These are phyloP conservation scores for Thymelicus acteon DNA, from an alignment of 2,888 invertebrate species.

Conservation along the genomic window DNA sequence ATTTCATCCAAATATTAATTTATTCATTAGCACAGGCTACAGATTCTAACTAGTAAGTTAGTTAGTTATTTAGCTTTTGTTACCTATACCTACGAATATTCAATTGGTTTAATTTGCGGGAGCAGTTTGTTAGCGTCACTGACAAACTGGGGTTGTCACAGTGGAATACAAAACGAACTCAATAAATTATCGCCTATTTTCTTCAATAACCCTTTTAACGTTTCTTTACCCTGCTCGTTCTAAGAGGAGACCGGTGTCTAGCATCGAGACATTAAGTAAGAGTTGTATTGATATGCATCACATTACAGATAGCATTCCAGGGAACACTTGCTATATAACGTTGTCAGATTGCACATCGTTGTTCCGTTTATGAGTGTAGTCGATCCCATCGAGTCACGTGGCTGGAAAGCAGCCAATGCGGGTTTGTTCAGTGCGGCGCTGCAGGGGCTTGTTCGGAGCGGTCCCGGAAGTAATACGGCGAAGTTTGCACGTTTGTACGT, in stretches of 20 bases:
- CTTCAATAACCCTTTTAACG: too few relatives aligned
- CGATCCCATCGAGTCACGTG: slow-evolving; percentile 16
- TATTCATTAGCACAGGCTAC: neutral
- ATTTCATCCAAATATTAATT: neutral
- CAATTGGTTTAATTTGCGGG: neutral
- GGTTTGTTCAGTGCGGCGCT: slow-evolving; percentile 6
- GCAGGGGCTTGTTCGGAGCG: slow-evolving; percentile 3
- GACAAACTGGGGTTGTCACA: too few relatives aligned
- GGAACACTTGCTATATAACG: neutral
- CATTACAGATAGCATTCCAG: too few relatives aligned
- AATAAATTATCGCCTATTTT: too few relatives aligned
- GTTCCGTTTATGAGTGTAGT: slow-evolving; percentile 17
- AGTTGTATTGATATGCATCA: too few relatives aligned
- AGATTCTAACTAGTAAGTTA: neutral
- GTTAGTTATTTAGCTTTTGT: neutral
- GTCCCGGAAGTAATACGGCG: slow-evolving; percentile 20
- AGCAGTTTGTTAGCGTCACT: neutral
- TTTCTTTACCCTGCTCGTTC: too few relatives aligned
- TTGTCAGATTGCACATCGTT: neutral
- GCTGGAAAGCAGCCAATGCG: slow-evolving; percentile 30
- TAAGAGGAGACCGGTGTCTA: too few relatives aligned
- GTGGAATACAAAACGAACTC: too few relatives aligned
- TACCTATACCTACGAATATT: neutral
- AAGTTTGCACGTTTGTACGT: slow-evolving; percentile 20
- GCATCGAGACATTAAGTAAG: too few relatives aligned